phyloP scores from a whole-genome alignment of 2,888 invertebrate species.

The Ferrisia virgata region DNA sequence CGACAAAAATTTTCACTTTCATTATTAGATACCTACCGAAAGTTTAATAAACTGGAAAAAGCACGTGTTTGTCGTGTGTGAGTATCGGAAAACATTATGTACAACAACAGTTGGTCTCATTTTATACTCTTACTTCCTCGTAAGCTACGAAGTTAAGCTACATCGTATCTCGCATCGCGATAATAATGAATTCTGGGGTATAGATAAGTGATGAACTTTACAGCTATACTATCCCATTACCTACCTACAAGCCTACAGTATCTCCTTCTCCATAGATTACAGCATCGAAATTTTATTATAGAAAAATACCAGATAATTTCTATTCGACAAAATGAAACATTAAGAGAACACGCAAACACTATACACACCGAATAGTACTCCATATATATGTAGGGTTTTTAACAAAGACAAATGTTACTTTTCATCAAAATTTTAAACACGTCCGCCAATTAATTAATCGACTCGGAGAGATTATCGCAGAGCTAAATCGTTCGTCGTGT shows the following conservation, averaged over 20 bases:
- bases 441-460: conserved; percentile 7
- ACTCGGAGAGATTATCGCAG: neutral
- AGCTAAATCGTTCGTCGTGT: neutral
- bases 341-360: neutral
- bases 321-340: neutral
- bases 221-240: too few species aligned
- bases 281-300: neutral
- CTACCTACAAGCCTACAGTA: neutral
- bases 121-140: neutral
- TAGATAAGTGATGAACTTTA: neutral
- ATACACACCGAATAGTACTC: neutral
- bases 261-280: neutral
- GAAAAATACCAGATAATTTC: neutral
- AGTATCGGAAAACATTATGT: neutral
- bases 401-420: neutral
- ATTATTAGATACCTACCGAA: neutral
- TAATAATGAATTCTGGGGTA: neutral
- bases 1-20: neutral
- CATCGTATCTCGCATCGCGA: neutral
- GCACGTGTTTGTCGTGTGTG: neutral
- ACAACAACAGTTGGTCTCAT: neutral
- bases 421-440: conserved; percentile 9
- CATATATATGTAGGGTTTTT: too few species aligned
- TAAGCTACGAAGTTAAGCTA: neutral
- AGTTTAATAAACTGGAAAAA: neutral